Percentiles rank a stretch among this genome's conserved stretches.
phyloP scores from a whole-genome alignment of 2,888 invertebrate species.

The Lepidocyrtoides sp. region DNA sequence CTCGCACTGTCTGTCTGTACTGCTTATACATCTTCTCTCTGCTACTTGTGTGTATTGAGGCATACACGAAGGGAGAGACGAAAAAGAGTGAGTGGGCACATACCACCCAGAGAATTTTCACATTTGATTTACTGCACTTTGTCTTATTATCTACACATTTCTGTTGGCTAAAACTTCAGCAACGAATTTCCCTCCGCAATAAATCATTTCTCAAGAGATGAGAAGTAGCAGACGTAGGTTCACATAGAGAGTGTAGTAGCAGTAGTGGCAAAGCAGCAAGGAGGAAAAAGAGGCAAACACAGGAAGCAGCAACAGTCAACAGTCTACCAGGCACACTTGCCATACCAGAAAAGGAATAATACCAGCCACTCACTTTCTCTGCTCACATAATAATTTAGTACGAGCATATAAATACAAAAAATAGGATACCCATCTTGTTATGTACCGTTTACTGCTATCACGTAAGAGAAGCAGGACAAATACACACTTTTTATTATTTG shows the following conservation, averaged over 20 bases:
- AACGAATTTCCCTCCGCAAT: constrained; percentile 81
- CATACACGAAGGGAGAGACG: background rate
- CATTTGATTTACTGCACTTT: constrained; percentile 85
- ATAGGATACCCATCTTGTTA: background rate
- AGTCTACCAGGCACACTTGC: background rate
- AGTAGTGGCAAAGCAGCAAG: constrained; percentile 21
- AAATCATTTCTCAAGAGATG: constrained; percentile 82
- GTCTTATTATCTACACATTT: constrained; percentile 85
- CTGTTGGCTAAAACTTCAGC: constrained; percentile 79
- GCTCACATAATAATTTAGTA: constrained; percentile 73
- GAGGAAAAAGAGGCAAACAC: background rate
- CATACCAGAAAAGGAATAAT: constrained; percentile 40
- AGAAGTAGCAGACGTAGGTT: constrained; percentile 58
- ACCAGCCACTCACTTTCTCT: constrained; percentile 64
- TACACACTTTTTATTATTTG: constrained; percentile 37
- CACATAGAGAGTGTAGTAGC: background rate
- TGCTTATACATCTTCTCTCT: background rate
- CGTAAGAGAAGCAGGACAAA: background rate
- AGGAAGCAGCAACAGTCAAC: constrained; percentile 40
- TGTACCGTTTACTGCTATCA: constrained; percentile 45
- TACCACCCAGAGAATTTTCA: constrained; percentile 79
- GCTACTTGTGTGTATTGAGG: background rate
- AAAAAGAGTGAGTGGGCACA: constrained; percentile 40
- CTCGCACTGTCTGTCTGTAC: background rate
- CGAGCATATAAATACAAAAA: background rate